Conservation (phyloP, 2,797 vertebrate genomes). For the Adrianichthys oophorus region DNA sequence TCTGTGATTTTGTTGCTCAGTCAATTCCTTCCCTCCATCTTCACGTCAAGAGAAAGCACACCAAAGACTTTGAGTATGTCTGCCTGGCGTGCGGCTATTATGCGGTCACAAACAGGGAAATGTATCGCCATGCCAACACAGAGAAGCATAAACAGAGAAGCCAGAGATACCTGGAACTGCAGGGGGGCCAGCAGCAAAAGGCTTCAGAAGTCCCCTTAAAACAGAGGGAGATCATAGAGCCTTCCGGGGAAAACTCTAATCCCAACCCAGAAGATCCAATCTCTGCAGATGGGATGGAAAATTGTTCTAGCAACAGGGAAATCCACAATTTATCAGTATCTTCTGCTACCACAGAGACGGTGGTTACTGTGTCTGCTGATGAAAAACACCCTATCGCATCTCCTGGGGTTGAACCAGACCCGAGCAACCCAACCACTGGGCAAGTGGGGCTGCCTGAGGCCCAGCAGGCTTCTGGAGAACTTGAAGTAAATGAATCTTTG, state of each 20-base stretch:
- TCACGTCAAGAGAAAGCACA: constrained; percentile 91
- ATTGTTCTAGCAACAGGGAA: constrained; percentile 28
- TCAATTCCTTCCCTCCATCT: constrained; percentile 87
- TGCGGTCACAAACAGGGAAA: constrained; percentile 90
- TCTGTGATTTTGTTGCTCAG: constrained; percentile 89
- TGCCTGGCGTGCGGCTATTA: constrained; percentile 96
- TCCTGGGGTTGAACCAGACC: constrained; percentile 18
- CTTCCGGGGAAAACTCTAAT: constrained; percentile 12
- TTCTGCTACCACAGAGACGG: constrained; percentile 12
- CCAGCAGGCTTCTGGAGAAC: constrained; percentile 31
- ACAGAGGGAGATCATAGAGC: constrained; percentile 33
- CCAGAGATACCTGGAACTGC: constrained; percentile 75
- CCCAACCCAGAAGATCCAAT: constrained; percentile 24
- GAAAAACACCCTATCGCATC: constrained; percentile 20
- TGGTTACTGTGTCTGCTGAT: constrained; percentile 9
- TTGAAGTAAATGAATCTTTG: constrained; percentile 12
- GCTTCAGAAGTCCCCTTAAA: constrained; percentile 15
- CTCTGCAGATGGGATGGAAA: constrained; percentile 31
- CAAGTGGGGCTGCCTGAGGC: constrained; percentile 12
- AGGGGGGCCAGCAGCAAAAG: constrained; percentile 33
- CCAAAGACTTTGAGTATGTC: constrained; percentile 91
- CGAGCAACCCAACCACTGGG: constrained; percentile 6
- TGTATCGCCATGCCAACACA: constrained; percentile 90
- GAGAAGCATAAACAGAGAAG: constrained; percentile 93
- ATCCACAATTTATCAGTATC: constrained; percentile 12